Percentiles rank a stretch among this genome's conserved stretches.
These are phyloP conservation scores for Drosophila littoralis DNA, from an alignment of 1,140 invertebrate species.

Conservation along the genomic window DNA sequence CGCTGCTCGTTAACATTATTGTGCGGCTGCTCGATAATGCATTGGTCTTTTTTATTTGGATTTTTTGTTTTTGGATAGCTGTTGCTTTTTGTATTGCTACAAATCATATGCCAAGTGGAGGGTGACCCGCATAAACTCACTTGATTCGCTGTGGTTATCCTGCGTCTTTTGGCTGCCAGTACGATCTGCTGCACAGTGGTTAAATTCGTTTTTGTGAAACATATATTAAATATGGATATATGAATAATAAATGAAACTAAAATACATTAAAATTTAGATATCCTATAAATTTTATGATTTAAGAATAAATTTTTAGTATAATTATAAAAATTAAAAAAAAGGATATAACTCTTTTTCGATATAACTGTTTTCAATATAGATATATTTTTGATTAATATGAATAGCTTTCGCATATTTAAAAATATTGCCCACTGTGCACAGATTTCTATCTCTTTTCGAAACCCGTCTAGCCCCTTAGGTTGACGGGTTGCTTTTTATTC, in stretches of 20 bases:
- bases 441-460: constrained; percentile 18
- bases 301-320: not conserved
- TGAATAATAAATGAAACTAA: not conserved
- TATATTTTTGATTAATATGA: too few relatives aligned
- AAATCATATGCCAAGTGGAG: constrained; percentile 51
- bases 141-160: constrained; percentile 46
- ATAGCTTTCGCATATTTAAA: not conserved
- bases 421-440: constrained; percentile 19
- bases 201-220: too few relatives aligned
- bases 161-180: constrained; percentile 57
- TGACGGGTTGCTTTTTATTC: constrained; percentile 25
- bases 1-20: constrained; percentile 76
- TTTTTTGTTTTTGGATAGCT: constrained; percentile 48
- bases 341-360: not conserved
- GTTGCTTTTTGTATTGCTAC: constrained; percentile 50
- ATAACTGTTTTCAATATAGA: too few relatives aligned
- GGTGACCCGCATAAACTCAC: constrained; percentile 66
- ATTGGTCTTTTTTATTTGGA: constrained; percentile 59
- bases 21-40: constrained; percentile 54
- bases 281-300: not conserved
- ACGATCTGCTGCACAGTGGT: constrained; percentile 28
- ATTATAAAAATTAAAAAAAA: not conserved
- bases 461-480: constrained; percentile 25
- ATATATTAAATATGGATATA: too few relatives aligned
- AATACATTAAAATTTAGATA: too few relatives aligned